Percentiles rank a stretch among this genome's conserved stretches.
Conservation (phyloP, 2,888 invertebrate species). For the Andrena bicolor region DNA sequence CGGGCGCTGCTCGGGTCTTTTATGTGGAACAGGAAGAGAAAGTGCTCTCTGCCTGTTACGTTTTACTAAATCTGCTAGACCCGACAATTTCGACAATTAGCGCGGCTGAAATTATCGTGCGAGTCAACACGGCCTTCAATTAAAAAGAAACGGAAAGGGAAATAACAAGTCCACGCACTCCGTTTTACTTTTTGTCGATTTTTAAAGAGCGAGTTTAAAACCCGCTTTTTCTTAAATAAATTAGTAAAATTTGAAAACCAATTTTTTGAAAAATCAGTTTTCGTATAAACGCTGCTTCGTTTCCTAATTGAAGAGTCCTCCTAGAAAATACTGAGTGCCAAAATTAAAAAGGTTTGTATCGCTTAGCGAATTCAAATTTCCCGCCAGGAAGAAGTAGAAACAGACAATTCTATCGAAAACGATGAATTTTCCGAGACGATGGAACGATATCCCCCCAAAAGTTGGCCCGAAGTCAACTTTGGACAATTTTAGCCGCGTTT, state of each 20-base stretch:
- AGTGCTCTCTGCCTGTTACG: constrained; percentile 36
- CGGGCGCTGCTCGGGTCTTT: neutral
- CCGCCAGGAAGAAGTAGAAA: neutral
- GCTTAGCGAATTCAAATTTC: neutral
- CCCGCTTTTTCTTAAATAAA: too few relatives aligned
- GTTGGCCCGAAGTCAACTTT: constrained; percentile 27
- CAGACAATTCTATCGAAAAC: neutral
- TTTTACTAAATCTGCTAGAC: constrained; percentile 27
- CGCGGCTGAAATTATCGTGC: neutral
- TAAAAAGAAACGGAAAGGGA: neutral
- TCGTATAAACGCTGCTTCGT: too few relatives aligned
- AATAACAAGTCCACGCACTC: neutral
- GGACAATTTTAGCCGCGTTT: constrained; percentile 26
- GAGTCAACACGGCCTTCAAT: neutral
- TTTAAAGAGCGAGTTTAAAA: too few relatives aligned
- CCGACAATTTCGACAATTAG: constrained; percentile 3
- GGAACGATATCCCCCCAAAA: constrained; percentile 7
- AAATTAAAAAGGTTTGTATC: too few relatives aligned
- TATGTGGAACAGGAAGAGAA: constrained; percentile 51
- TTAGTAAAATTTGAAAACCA: too few relatives aligned
- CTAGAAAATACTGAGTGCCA: too few relatives aligned
- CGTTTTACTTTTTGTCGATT: too few relatives aligned
- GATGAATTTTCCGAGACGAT: neutral
- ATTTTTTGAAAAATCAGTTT: too few relatives aligned
- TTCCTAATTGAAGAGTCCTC: too few relatives aligned